Base-by-base conservation (phyloP, 2,113 vertebrate genomes). In the Lanius ludovicianus region DNA sequence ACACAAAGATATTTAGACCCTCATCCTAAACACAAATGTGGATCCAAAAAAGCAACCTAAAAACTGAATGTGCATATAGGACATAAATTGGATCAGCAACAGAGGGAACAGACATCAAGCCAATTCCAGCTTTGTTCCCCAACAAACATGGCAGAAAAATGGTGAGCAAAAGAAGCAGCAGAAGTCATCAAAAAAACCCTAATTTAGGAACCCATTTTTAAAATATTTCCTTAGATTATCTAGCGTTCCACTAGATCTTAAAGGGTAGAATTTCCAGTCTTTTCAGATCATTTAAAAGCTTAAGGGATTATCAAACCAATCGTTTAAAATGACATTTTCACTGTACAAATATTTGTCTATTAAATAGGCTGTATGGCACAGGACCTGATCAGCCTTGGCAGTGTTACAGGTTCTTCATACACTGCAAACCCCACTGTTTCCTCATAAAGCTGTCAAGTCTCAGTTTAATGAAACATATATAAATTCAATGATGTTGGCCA, bases 371-470 rank as follows among this genome's bases (percentile, higher is more conserved):
- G 83, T 90, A 97, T 97, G 97, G 98, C 97, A 98, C 95, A 97
- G 94, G 96, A 97, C 92, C 76, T 96, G 97, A 97, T 98, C 97
- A 95, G 97, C 95, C 91, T 97, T 98, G 98, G 98, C 98, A 98
- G 95, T 84, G 96, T 97, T 98, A 98, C 97, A 97, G 96, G 97
- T 97, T 97, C 98, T 98, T 98, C 98, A 97, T 97, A 97, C 94
- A 92, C 92, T 91, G 92, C 97, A 98, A 98, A 97, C 95, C 97
- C 97, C 97, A 97, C 98, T 93, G 96, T 97, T 98, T 97, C 97
- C 98, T 98, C 98, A 98, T 98, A 98, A 98, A 98, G 95, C 98
- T 98, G 98, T 98, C 98, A 98, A 97, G 97, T 75, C 96, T 88
- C 92, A 17, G 53, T 97, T 98, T 98, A 98, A 98, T 97, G 98